These are phyloP conservation scores for Dinoponera quadriceps DNA, from an alignment of 1,140 invertebrate genomes.

Conservation along the genomic window DNA sequence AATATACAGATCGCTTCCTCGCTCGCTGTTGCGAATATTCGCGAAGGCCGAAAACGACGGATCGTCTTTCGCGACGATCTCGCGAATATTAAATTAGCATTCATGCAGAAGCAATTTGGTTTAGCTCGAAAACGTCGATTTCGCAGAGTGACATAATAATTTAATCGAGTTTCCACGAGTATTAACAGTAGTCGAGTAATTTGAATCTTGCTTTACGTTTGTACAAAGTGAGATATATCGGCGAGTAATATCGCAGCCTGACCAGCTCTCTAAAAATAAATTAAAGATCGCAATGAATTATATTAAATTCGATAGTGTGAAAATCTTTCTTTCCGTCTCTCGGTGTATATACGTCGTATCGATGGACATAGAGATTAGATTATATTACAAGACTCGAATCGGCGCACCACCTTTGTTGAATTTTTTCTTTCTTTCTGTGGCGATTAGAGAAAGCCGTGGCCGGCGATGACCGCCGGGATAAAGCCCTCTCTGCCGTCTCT, in stretches of 20 bases:
- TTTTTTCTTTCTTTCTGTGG: neutral
- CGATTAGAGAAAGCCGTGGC: conserved; percentile 89
- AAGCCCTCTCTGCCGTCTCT: conserved; percentile 90
- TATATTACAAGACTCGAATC: conserved; percentile 2
- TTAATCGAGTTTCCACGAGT: too few species aligned
- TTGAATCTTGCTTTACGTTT: too few species aligned
- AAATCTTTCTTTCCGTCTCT: neutral
- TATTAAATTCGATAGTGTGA: neutral
- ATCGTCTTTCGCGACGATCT: neutral
- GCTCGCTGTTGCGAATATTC: neutral
- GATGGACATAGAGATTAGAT: neutral
- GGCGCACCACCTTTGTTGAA: neutral
- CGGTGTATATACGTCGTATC: neutral
- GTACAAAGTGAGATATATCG: too few species aligned
- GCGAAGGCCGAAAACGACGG: neutral
- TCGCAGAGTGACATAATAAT: too few species aligned
- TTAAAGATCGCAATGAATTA: neutral
- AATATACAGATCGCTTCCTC: conserved; percentile 37
- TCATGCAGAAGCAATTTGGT: too few species aligned
- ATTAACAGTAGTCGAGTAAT: too few species aligned
- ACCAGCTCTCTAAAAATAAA: too few species aligned
- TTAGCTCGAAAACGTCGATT: too few species aligned
- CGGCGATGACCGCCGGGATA: conserved; percentile 91
- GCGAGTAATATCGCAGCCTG: too few species aligned
- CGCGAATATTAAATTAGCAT: too few species aligned